These are phyloP conservation scores for Orchesella flavescens DNA, from an alignment of 2,888 invertebrate species.

Conservation along the genomic window DNA sequence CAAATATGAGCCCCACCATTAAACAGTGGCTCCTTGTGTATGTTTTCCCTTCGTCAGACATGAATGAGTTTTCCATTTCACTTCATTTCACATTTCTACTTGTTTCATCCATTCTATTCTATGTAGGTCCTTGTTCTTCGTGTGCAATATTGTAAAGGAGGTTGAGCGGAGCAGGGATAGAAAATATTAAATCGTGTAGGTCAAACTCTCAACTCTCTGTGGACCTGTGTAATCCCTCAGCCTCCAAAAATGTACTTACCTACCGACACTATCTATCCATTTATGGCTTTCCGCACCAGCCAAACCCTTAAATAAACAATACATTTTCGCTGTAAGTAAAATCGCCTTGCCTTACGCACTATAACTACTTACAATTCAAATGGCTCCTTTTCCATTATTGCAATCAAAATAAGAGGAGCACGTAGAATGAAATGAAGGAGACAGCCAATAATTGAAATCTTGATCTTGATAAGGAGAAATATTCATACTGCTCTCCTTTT, in stretches of 20 bases:
- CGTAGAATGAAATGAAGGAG: too few species aligned
- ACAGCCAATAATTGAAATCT: background rate
- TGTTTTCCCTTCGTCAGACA: constrained; percentile 2
- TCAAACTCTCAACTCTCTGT: constrained; percentile 15
- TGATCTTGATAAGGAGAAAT: constrained; percentile 24
- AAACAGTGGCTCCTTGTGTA: background rate
- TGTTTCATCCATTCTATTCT: background rate
- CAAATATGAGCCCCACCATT: background rate
- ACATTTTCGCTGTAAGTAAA: too few species aligned
- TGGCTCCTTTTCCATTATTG: constrained; percentile 35
- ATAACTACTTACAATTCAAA: background rate
- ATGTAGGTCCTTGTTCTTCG: constrained; percentile 4
- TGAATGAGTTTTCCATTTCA: constrained; percentile 21
- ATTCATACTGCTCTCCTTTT: constrained; percentile 6
- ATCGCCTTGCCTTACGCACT: background rate
- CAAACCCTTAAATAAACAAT: background rate
- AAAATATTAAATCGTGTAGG: constrained; percentile 15
- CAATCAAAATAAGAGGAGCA: constrained; percentile 9
- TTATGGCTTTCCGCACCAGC: constrained; percentile 15
- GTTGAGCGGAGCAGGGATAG: too few species aligned
- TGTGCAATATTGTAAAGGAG: background rate
- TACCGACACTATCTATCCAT: background rate
- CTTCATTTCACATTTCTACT: background rate
- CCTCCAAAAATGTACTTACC: background rate
- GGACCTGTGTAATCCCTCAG: constrained; percentile 22